Base-by-base conservation (phyloP, 92 coral and sea anemone genomes). In the Micromussa lordhowensis region DNA sequence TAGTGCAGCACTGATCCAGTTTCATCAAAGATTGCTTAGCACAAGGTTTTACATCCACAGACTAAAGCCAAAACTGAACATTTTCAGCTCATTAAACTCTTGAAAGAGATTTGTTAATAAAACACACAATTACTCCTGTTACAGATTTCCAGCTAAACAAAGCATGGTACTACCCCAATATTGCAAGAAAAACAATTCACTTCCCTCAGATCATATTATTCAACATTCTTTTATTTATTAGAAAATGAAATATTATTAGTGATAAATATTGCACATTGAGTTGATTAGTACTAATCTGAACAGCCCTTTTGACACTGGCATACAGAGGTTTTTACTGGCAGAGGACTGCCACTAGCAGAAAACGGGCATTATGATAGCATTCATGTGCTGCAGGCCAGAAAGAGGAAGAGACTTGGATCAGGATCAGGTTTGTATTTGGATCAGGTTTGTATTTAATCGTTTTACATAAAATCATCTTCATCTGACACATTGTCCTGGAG, bases 401-500 rank as follows among this genome's bases (percentile, higher is more conserved):
- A 15, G 61, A 55, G 0, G 61, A 55, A 0, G 3, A 21, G 61
- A 8, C 51, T 8, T 44, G 1, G 48, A 40, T 40, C 48, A 40
- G 51, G 51, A n/a, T n/a, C n/a, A 15, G 61, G 61, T 3, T 5
- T 16, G 0, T 1, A 8, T 13, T 8, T 44, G 1, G 48, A 40
- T 40, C 48, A 40, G 51, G 51, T 13, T 44, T 44, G 51, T 44
- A 13, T 44, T 34, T 84, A 73, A 63, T 59, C 22, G 51, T 40
- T 55, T 71, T 83, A 96, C 99, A 96, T 96, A 82, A 96, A 96
- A 78, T 96, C 99, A 38, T 96, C 99, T 70, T 96, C 98, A 89
- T 96, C 99, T 57, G 99, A 95, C 17, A 78, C 90, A 85, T 89
- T 81, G 74, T 91, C 98, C 95, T 95, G 68, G 1, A 73, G 66